Evolutionary conservation across 2,113 vertebrate species (phyloP).

Genomic region (Girardinichthys multiradiatus): DNA sequence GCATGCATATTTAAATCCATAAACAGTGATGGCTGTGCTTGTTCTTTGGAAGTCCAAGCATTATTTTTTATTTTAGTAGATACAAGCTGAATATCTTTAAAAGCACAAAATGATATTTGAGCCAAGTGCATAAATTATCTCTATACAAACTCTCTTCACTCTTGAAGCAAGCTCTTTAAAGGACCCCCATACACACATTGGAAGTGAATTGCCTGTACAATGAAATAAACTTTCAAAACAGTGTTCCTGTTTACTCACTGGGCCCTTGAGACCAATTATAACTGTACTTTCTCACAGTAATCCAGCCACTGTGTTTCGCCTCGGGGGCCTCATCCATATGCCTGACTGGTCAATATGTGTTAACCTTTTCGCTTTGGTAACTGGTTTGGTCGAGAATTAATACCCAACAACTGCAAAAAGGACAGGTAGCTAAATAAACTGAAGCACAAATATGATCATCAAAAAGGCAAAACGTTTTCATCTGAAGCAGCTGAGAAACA

Average conservation of each 20-base stretch:
- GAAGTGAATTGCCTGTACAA: constrained; percentile 42
- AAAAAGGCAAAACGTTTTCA: background rate
- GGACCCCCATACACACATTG: constrained; percentile 12
- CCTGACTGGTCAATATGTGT: constrained; percentile 52
- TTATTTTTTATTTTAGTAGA: background rate
- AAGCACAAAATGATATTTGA: background rate
- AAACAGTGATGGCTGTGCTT: background rate
- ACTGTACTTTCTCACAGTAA: constrained; percentile 45
- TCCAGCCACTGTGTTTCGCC: constrained; percentile 37
- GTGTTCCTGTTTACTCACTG: constrained; percentile 62
- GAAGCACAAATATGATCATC: background rate
- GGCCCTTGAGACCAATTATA: constrained; percentile 70
- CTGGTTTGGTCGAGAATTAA: constrained; percentile 38
- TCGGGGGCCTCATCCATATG: constrained; percentile 49
- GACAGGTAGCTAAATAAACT: constrained; percentile 5
- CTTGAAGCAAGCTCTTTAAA: background rate
- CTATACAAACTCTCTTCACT: background rate
- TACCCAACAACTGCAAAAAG: constrained; percentile 26
- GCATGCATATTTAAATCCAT: background rate
- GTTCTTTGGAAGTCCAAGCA: background rate
- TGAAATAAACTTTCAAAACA: constrained; percentile 51
- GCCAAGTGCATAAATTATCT: constrained; percentile 7
- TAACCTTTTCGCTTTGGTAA: constrained; percentile 43
- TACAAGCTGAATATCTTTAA: constrained; percentile 9
- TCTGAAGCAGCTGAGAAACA: background rate